These are phyloP conservation scores for Channa maculata DNA, from an alignment of 2,113 vertebrate species.

Conservation along the genomic window DNA sequence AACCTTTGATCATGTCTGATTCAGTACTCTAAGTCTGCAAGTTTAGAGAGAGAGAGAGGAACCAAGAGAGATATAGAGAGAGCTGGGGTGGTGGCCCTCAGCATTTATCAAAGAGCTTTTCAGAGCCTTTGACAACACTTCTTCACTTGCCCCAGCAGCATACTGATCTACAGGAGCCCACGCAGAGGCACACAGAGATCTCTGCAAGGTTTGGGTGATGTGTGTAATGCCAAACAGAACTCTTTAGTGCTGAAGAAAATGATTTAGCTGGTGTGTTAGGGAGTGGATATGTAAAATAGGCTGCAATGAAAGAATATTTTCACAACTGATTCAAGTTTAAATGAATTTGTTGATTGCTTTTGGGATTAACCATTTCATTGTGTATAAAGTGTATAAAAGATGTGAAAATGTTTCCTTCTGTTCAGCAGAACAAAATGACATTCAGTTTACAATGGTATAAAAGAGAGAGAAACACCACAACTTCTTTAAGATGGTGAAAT, in stretches of 20 bases:
- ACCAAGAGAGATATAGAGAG: slow-evolving; percentile 32
- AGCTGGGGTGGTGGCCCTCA: slow-evolving; percentile 63
- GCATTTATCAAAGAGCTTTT: slow-evolving; percentile 71
- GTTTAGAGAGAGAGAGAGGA: slow-evolving; percentile 24
- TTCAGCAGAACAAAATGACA: too few species aligned
- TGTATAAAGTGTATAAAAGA: background rate
- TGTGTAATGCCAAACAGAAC: slow-evolving; percentile 42
- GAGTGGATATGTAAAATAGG: background rate
- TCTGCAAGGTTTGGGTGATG: slow-evolving; percentile 49
- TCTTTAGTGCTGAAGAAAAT: slow-evolving; percentile 25
- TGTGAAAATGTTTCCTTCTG: background rate
- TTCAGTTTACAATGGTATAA: too few species aligned
- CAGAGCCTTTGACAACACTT: slow-evolving; percentile 67
- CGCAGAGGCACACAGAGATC: slow-evolving; percentile 43
- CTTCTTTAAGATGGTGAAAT: too few species aligned
- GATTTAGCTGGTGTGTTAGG: background rate
- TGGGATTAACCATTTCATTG: too few species aligned
- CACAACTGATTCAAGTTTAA: background rate
- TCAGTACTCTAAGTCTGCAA: slow-evolving; percentile 23
- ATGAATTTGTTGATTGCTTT: background rate
- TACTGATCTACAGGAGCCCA: slow-evolving; percentile 60
- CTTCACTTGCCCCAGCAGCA: slow-evolving; percentile 49
- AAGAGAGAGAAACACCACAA: too few species aligned
- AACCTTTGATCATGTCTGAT: slow-evolving; percentile 46
- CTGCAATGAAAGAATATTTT: background rate